A percentile compares a stretch with the other conserved stretches of the same genome.
Conservation (phyloP, 2,113 vertebrate species). For the Uria lomvia region DNA sequence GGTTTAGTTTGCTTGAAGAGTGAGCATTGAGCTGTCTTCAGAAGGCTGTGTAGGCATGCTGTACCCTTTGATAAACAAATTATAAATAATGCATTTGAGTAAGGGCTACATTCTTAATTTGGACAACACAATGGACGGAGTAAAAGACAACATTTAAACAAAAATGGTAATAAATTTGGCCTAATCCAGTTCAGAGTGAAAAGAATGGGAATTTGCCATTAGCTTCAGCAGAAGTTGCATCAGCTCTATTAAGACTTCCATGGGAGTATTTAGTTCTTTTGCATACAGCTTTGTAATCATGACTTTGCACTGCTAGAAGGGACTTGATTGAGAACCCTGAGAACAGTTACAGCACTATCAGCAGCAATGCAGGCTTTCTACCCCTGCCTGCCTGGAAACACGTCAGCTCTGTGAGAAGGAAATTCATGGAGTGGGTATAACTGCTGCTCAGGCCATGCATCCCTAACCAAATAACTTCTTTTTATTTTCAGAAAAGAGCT, state of each 20-base stretch:
- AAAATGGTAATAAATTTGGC: not conserved
- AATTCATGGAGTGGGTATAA: not conserved
- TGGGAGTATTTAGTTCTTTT: not conserved
- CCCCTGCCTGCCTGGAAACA: not conserved
- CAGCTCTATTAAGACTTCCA: not conserved
- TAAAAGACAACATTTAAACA: not conserved
- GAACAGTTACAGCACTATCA: not conserved
- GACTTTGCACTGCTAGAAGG: not conserved
- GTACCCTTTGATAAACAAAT: not conserved
- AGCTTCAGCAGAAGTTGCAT: not conserved
- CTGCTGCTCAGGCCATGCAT: not conserved
- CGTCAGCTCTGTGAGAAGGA: not conserved
- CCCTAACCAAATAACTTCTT: not conserved
- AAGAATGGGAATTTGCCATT: not conserved
- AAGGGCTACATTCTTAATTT: not conserved
- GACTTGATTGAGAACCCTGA: not conserved
- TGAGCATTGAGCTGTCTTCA: not conserved
- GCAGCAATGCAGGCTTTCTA: not conserved
- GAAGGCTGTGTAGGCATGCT: not conserved
- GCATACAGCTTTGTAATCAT: not conserved
- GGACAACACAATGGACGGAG: not conserved
- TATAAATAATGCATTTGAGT: not conserved
- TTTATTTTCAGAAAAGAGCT: not conserved
- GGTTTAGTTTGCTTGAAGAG: not conserved
- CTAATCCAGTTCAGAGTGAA: not conserved